phyloP scores from a whole-genome alignment of 1,140 invertebrate species.

The Agrilus planipennis region DNA sequence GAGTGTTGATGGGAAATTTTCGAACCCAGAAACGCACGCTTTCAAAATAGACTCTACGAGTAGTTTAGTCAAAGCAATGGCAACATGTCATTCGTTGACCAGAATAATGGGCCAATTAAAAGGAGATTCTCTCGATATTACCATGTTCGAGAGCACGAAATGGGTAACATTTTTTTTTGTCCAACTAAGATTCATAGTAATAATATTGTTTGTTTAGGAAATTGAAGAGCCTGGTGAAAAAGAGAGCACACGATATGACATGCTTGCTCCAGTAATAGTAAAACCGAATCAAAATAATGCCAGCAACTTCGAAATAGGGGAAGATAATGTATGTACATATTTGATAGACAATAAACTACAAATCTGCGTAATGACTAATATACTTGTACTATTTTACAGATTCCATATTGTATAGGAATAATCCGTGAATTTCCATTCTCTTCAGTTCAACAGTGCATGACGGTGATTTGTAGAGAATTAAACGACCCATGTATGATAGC shows the following conservation, averaged over 20 bases:
- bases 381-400: constrained; percentile 7
- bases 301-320: neutral
- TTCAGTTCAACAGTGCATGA: constrained; percentile 81
- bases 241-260: constrained; percentile 77
- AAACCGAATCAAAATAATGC: constrained; percentile 47
- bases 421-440: constrained; percentile 85
- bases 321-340: neutral
- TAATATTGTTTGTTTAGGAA: constrained; percentile 29
- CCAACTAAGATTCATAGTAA: neutral
- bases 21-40: constrained; percentile 44
- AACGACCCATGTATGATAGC: constrained; percentile 67
- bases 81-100: constrained; percentile 71
- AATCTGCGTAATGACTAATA: too few relatives aligned
- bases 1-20: constrained; percentile 42
- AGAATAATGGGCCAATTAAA: constrained; percentile 63
- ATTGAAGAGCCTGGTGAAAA: constrained; percentile 80
- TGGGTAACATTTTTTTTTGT: constrained; percentile 42
- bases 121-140: constrained; percentile 76
- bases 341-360: neutral
- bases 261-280: constrained; percentile 76
- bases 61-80: constrained; percentile 50
- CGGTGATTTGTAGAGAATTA: constrained; percentile 71
- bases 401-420: constrained; percentile 58
- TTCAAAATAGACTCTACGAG: constrained; percentile 34
- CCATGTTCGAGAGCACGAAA: constrained; percentile 78